These are phyloP conservation scores for Columba guinea DNA, from an alignment of 2,797 vertebrate genomes.

Conservation along the genomic window DNA sequence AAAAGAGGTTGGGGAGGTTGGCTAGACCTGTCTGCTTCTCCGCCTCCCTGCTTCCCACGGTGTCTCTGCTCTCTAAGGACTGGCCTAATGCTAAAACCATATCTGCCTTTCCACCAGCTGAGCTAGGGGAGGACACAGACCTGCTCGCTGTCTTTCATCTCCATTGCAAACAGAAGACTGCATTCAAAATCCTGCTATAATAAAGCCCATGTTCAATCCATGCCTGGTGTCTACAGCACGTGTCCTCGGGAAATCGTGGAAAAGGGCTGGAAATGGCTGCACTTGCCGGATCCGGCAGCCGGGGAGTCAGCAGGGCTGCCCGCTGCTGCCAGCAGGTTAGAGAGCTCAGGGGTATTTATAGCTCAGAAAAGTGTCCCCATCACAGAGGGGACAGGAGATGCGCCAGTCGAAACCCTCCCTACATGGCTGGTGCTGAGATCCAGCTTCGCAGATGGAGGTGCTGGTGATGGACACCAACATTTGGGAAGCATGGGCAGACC, in stretches of 20 bases:
- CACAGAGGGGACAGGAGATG: background rate
- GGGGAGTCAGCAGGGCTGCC: background rate
- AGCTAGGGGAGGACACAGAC: background rate
- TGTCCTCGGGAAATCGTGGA: background rate
- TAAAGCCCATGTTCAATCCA: background rate
- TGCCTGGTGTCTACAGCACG: background rate
- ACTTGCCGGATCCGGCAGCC: background rate
- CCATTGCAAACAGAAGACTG: background rate
- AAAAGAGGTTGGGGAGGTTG: background rate
- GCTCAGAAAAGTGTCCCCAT: background rate
- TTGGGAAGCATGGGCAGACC: background rate
- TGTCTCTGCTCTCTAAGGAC: background rate
- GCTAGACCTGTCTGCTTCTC: background rate
- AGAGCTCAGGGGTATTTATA: constrained; percentile 44
- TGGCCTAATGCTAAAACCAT: background rate
- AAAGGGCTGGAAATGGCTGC: background rate
- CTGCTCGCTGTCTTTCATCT: background rate
- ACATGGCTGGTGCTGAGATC: background rate
- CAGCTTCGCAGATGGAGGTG: background rate
- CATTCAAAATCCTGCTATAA: background rate
- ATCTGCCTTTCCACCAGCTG: background rate
- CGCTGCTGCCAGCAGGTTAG: background rate
- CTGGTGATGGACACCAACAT: constrained; percentile 53
- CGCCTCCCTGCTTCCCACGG: rapidly evolving
- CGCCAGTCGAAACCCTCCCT: rapidly evolving